Base-by-base conservation (phyloP, 2,797 vertebrate species). In the Syncerus caffer region DNA sequence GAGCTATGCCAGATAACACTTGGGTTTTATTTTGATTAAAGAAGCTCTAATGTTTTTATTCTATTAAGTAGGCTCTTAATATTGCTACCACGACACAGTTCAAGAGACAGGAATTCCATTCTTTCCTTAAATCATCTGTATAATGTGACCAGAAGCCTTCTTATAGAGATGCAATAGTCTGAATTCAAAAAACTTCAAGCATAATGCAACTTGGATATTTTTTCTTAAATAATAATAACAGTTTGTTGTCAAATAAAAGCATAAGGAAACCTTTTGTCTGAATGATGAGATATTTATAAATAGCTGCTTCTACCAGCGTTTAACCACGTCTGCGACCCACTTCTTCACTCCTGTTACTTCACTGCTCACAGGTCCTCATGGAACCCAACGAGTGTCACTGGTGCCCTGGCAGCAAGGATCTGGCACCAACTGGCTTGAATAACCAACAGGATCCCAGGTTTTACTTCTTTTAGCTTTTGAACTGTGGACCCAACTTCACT, bases 21-120 rank as follows among this genome's bases (percentile, higher is more conserved):
- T 85, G 94, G 25, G 57, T 38, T 93, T 29, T 87, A 53, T 60
- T 95, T 95, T 92, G 79, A 90, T 53, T 67, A 84, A 94, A 96
- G 90, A 51, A 53, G 74, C 71, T 80, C 51, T 90, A 85, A 1
- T 27, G 93, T 38, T 47, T 64, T 94, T 83, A 47, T 58, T 57
- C 42, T 67, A 47, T 45, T 97, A 58, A 97, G 42, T 10, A 90
- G n/a, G 57, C 42, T 90, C 55, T 42, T 90, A 90, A 38, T 91
- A 96, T 14, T 82, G 96, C 55, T 8, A 90, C 53, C 45, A 92
- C 9, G 51, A 78, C 92, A 85, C 47, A 96, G 94, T 4, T 79
- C n/a, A 0, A 85, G 55, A 58, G 96, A 91, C 17, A 11, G 91
- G 85, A 96, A 64, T 13, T 86, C 78, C 0, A 0, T 53, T 45